Conservation (phyloP, 1,140 invertebrate species). For the Drosophila melanica region DNA sequence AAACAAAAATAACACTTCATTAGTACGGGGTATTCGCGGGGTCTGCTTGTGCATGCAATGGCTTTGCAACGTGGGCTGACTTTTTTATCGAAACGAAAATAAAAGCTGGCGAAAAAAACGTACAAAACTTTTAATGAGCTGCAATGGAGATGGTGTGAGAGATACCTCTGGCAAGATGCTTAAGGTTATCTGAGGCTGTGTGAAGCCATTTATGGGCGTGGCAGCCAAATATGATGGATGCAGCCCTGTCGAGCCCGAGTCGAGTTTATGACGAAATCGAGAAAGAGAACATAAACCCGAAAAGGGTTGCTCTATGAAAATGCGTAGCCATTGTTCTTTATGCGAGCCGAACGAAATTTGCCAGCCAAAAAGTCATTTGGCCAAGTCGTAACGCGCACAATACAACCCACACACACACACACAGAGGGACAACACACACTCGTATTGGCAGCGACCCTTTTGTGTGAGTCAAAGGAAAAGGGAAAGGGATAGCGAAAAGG, state of each 20-base stretch:
- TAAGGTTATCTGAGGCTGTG: slow-evolving; percentile 30
- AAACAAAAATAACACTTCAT: slow-evolving; percentile 70
- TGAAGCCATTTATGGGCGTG: slow-evolving; percentile 4
- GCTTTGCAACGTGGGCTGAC: slow-evolving; percentile 43
- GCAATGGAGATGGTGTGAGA: slow-evolving; percentile 47
- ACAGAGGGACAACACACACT: no score
- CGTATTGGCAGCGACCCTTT: slow-evolving; percentile 20
- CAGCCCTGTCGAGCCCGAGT: background rate
- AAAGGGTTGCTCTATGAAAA: slow-evolving; percentile 10
- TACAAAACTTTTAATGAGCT: slow-evolving; percentile 69
- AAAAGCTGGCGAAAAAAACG: slow-evolving; percentile 59
- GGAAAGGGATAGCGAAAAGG: background rate
- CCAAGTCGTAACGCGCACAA: slow-evolving; percentile 47
- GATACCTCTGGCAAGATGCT: slow-evolving; percentile 15
- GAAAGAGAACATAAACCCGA: background rate
- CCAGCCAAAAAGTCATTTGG: slow-evolving; percentile 49
- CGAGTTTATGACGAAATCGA: slow-evolving; percentile 31
- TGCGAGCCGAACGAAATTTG: slow-evolving; percentile 27
- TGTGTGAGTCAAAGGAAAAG: slow-evolving; percentile 2
- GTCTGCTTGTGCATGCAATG: slow-evolving; percentile 23
- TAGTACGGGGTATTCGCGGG: slow-evolving; percentile 35
- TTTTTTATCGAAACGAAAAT: slow-evolving; percentile 49
- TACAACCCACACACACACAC: slow-evolving; percentile 23
- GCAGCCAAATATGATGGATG: slow-evolving; percentile 5
- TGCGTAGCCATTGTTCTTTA: slow-evolving; percentile 29